Evolutionary conservation across 1,140 invertebrate species (phyloP).

Genomic region (Triops cancriformis): DNA sequence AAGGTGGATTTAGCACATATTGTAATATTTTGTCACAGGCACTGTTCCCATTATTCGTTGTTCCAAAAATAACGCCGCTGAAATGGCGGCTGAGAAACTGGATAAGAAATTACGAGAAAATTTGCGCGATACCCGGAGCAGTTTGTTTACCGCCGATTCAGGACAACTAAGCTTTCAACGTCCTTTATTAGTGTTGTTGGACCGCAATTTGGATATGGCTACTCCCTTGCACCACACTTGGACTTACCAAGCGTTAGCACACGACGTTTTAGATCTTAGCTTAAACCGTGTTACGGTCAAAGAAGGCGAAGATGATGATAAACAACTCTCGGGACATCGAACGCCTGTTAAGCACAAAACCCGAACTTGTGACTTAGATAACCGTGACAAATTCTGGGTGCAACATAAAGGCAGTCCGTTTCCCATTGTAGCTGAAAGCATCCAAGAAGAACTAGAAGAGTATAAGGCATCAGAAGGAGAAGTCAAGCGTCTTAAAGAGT

Average conservation of each 20-base stretch:
- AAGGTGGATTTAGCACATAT: conserved; percentile 19
- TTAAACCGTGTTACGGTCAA: conserved; percentile 79
- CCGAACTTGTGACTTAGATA: conserved; percentile 82
- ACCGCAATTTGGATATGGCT: conserved; percentile 92
- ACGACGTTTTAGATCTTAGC: conserved; percentile 86
- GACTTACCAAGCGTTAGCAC: conserved; percentile 96
- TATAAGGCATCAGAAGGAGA: conserved; percentile 91
- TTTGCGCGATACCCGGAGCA: conserved; percentile 90
- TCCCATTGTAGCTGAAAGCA: conserved; percentile 92
- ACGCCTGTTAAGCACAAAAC: conserved; percentile 51
- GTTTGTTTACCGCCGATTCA: conserved; percentile 80
- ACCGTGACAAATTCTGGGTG: conserved; percentile 82
- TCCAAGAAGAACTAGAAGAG: conserved; percentile 94
- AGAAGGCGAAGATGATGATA: conserved; percentile 47
- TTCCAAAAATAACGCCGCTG: conserved; percentile 91
- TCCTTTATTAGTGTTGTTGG: conserved; percentile 84
- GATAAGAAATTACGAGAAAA: conserved; percentile 97
- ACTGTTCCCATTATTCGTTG: conserved; percentile 92
- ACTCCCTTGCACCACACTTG: conserved; percentile 98
- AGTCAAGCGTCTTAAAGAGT: conserved; percentile 85
- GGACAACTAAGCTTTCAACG: conserved; percentile 73
- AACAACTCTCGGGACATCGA: conserved; percentile 36
- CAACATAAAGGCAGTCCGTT: conserved; percentile 93
- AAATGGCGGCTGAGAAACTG: conserved; percentile 94
- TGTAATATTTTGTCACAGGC: conserved; percentile 42